Evolutionary conservation across 2,888 invertebrate genomes (phyloP).

Genomic region (Acleris cristana): DNA sequence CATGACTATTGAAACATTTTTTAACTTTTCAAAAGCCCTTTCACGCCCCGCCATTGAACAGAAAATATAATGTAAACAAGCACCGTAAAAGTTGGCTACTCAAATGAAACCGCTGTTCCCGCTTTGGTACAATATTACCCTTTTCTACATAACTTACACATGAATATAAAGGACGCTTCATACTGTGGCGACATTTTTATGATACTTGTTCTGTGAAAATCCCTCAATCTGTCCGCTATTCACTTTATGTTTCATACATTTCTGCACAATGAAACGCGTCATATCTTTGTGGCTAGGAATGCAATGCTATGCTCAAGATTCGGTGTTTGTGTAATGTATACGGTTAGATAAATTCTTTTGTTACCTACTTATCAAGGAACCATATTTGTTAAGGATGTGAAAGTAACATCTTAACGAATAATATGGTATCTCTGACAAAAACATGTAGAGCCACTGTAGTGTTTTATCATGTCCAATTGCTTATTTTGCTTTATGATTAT

Average conservation of each 20-base stretch:
- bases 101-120: slow-evolving; percentile 31
- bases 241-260: slow-evolving; percentile 35
- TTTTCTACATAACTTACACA: slow-evolving; percentile 36
- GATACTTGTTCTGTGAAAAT: slow-evolving; percentile 38
- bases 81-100: slow-evolving; percentile 32
- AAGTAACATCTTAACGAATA: too few species aligned
- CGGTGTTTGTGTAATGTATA: neutral
- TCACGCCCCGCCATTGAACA: slow-evolving; percentile 23
- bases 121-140: slow-evolving; percentile 33
- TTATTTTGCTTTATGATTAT: too few species aligned
- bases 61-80: slow-evolving; percentile 31
- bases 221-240: slow-evolving; percentile 47
- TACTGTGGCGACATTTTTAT: slow-evolving; percentile 37
- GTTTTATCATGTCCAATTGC: too few species aligned
- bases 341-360: neutral
- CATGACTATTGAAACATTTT: slow-evolving; percentile 6
- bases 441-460: too few species aligned
- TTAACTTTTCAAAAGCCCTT: slow-evolving; percentile 26
- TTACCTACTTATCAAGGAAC: too few species aligned
- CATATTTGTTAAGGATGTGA: too few species aligned
- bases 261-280: slow-evolving; percentile 21
- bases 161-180: slow-evolving; percentile 36
- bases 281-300: slow-evolving; percentile 12
- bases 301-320: neutral
- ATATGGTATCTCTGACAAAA: too few species aligned